Evolutionary conservation across 2,113 vertebrate species (phyloP), one percentile per base, ranked within the genome.

Genomic region (Catharus fuscescens): DNA sequence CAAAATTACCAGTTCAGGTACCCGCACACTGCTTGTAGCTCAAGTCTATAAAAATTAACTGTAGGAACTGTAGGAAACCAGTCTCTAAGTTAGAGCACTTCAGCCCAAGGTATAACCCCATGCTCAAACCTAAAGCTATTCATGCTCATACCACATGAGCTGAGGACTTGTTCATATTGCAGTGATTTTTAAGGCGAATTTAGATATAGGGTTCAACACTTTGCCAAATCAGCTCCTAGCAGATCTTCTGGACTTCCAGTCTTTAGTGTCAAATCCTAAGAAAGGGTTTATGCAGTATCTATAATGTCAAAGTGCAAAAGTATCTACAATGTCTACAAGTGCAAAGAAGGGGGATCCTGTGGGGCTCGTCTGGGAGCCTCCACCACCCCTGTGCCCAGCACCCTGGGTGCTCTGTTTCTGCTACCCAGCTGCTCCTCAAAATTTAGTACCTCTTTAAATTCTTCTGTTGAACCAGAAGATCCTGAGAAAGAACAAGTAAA

Each of bases 401-500:
- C 16, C 45, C 48, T 5, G 2, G 42, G 6, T 0, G 0, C 24
- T 79, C 20, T 48, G 21, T 7, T 29, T 26, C 73, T 84, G 36
- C 45, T 36, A 53, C 65, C 29, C 67, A 73, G 20, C 42, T 2
- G 3, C 57, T 52, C 36, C 71, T 71, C 60, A 47, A 52, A 7
- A 1, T 56, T 94, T 71, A 66, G 34, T 8, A 31, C 13, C 54
- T 15, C 61, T 96, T 94, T 26, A 80, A 80, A 94, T 95, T 95
- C 95, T 80, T 81, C 82, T 73, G 60, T 40, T 8, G n/a, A 95
- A n/a, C 18, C 74, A 91, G 62, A 73, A n/a, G 50, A 32, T 84
- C 65, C 77, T 32, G 40, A 78, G 84, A 72, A 85, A 53, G 91
- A 96, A 90, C 13, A 62, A 77, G 91, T 96, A 96, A 97, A 91